Conservation (phyloP, 2,113 vertebrate genomes). For the Gadus chalcogrammus region DNA sequence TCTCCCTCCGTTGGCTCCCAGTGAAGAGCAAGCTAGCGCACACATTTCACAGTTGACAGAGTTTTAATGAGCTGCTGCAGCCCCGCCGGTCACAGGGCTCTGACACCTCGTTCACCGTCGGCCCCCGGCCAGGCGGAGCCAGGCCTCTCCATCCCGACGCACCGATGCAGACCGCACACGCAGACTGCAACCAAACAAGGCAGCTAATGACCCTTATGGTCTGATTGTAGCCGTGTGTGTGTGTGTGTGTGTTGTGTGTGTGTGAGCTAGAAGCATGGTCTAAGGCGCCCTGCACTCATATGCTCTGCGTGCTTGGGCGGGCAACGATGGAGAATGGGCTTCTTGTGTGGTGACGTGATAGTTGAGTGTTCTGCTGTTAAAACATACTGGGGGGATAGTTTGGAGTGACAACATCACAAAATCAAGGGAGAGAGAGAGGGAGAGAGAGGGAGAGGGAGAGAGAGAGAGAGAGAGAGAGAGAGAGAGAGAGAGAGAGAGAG, state of each 20-base stretch:
- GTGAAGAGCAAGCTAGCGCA: constrained; percentile 26
- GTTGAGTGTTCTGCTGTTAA: too few species aligned
- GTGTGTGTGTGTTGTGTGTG: constrained; percentile 26
- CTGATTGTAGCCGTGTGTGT: constrained; percentile 1
- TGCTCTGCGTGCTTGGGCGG: too few species aligned
- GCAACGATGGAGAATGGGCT: too few species aligned
- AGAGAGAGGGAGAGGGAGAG: too few species aligned
- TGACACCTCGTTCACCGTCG: constrained; percentile 35
- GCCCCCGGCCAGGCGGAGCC: constrained; percentile 14
- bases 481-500: too few species aligned
- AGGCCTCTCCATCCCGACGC: constrained; percentile 20
- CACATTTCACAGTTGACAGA: constrained; percentile 65
- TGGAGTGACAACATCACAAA: too few species aligned
- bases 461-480: too few species aligned
- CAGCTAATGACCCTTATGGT: neutral
- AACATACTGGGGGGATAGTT: too few species aligned
- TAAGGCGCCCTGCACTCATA: too few species aligned
- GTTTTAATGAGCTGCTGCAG: constrained; percentile 61
- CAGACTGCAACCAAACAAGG: constrained; percentile 7
- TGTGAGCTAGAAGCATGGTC: constrained; percentile 13
- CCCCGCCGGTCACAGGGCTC: constrained; percentile 51
- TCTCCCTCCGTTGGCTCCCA: constrained; percentile 3
- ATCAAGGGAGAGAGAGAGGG: too few species aligned
- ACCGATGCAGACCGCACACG: constrained; percentile 20
- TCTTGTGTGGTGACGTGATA: too few species aligned